phyloP scores from a whole-genome alignment of 2,113 vertebrate species.

The Taxidea taxus region DNA sequence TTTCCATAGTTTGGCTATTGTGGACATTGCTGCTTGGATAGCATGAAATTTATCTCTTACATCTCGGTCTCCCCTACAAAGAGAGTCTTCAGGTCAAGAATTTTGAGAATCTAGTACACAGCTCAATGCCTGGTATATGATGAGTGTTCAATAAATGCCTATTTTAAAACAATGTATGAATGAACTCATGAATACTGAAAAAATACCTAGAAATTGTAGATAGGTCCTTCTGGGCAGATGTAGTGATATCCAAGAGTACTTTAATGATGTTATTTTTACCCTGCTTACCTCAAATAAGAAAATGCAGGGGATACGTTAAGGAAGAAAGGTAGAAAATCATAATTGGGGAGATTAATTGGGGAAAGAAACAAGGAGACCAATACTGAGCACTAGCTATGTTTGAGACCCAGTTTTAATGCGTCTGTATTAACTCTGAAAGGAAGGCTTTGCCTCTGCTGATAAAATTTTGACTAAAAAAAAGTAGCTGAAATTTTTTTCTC shows the following conservation, averaged over 20 bases:
- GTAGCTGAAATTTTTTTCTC: neutral
- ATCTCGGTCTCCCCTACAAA: neutral
- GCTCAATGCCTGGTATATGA: neutral
- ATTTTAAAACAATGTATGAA: neutral
- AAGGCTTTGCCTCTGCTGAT: neutral
- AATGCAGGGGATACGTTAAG: neutral
- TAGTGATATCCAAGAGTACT: neutral
- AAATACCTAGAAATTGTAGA: neutral
- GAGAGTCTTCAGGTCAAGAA: neutral
- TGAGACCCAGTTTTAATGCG: neutral
- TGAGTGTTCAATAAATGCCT: neutral
- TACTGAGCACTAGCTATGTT: accelerated
- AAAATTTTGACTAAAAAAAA: neutral
- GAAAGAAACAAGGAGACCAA: neutral
- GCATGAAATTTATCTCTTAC: neutral
- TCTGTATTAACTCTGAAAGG: neutral
- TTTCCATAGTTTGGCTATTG: no score
- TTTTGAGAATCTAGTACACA: neutral
- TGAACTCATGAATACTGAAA: neutral
- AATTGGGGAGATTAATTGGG: neutral
- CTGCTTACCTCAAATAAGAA: neutral
- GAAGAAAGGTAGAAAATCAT: neutral
- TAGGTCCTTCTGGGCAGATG: neutral
- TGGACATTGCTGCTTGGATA: neutral
- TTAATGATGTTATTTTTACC: neutral